A percentile compares a stretch with the other conserved stretches of the same genome.
Conservation (phyloP, 2,113 vertebrate species). For the Menidia beryllina region DNA sequence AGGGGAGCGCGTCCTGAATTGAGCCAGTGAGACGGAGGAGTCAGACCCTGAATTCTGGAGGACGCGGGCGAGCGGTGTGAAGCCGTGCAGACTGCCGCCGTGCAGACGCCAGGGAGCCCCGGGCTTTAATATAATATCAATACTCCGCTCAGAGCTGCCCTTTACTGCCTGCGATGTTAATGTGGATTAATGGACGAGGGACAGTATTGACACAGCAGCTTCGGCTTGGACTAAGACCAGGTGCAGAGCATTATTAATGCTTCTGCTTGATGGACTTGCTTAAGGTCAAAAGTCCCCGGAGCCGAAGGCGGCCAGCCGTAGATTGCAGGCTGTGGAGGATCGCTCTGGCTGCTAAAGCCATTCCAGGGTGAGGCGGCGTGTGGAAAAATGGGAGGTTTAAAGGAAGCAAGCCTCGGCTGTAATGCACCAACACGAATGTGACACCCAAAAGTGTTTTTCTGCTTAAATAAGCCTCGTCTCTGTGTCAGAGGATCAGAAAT, state of each 20-base stretch:
- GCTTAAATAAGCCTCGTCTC: too few species aligned
- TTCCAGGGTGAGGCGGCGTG: conserved; percentile 40
- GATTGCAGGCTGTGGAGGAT: conserved; percentile 28
- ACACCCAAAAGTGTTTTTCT: too few species aligned
- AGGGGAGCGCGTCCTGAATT: conserved; percentile 32
- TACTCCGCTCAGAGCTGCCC: conserved; percentile 72
- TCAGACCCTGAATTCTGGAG: conserved; percentile 43
- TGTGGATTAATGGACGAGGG: conserved; percentile 74
- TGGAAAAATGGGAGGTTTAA: background rate
- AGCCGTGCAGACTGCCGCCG: conserved; percentile 62
- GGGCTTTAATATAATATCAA: conserved; percentile 80
- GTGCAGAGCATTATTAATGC: conserved; percentile 57
- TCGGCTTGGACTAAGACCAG: conserved; percentile 45
- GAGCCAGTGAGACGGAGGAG: conserved; percentile 25
- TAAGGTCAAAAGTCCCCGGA: conserved; percentile 5
- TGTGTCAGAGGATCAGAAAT: too few species aligned
- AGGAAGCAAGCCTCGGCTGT: background rate
- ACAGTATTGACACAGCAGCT: conserved; percentile 54
- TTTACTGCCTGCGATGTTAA: conserved; percentile 69
- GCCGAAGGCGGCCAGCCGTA: conserved; percentile 9
- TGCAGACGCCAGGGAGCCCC: conserved; percentile 66
- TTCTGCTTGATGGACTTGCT: conserved; percentile 20
- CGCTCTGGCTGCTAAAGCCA: conserved; percentile 28
- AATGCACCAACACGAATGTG: too few species aligned
- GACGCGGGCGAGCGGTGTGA: conserved; percentile 61